Conservation (phyloP, 1,140 invertebrate species). For the Microplitis mediator region DNA sequence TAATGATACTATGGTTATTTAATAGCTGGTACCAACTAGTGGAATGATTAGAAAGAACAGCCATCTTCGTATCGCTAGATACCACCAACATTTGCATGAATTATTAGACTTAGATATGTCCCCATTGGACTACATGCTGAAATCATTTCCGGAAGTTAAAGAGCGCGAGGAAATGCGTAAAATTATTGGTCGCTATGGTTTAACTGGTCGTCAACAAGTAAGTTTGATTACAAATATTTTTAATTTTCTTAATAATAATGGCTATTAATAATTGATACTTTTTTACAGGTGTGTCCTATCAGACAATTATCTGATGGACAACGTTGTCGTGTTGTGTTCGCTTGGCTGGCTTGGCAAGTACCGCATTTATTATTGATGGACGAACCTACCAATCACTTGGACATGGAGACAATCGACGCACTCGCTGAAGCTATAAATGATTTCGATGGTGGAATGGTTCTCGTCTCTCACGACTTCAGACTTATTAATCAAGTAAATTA, state of each 20-base stretch:
- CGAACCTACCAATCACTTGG: conserved; percentile 99
- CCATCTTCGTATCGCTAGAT: conserved; percentile 94
- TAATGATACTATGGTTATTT: conserved; percentile 36
- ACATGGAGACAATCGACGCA: conserved; percentile 99
- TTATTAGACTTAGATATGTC: conserved; percentile 92
- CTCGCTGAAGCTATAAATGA: conserved; percentile 97
- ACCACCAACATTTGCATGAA: conserved; percentile 99
- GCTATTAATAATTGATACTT: not conserved
- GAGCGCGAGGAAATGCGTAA: conserved; percentile 99
- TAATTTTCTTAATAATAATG: not conserved
- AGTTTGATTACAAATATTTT: not conserved
- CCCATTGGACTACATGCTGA: conserved; percentile 98
- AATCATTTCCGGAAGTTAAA: conserved; percentile 94
- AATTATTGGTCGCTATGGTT: conserved; percentile 96
- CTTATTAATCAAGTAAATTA: conserved; percentile 91
- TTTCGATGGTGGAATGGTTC: conserved; percentile 96
- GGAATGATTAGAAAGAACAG: conserved; percentile 98
- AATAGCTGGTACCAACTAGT: conserved; percentile 85
- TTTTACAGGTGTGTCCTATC: conserved; percentile 88
- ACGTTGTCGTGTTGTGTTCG: conserved; percentile 97
- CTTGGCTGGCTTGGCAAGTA: conserved; percentile 93
- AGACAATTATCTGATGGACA: conserved; percentile 98
- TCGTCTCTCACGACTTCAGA: conserved; percentile 97
- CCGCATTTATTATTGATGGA: conserved; percentile 94
- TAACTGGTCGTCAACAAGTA: conserved; percentile 95